Evolutionary conservation across 23 tunicate genomes (phyloP).

Genomic region (Ascidia mentula): DNA sequence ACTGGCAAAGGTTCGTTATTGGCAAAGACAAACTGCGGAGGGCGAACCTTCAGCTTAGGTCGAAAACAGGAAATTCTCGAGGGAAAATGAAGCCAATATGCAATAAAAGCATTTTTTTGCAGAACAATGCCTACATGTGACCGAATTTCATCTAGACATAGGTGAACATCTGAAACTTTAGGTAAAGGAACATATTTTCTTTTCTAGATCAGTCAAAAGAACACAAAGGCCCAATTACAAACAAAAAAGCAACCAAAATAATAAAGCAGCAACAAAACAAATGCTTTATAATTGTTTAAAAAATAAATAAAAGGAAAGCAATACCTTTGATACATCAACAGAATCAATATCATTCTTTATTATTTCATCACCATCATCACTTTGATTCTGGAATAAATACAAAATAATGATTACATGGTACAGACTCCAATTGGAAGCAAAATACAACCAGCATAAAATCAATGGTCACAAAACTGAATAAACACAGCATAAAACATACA

Average conservation of each 20-base stretch:
- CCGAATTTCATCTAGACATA: too few relatives aligned
- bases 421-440: background rate
- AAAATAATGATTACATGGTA: background rate
- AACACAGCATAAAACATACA: too few relatives aligned
- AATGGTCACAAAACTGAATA: too few relatives aligned
- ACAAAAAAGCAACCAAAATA: too few relatives aligned
- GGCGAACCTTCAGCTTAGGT: background rate
- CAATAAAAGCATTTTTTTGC: background rate
- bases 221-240: too few relatives aligned
- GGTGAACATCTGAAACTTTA: too few relatives aligned
- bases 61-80: background rate
- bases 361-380: conserved; percentile 38
- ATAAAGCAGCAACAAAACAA: too few relatives aligned
- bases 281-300: too few relatives aligned
- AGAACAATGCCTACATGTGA: background rate
- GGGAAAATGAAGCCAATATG: background rate
- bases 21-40: background rate
- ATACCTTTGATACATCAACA: conserved; percentile 15
- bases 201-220: too few relatives aligned
- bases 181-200: too few relatives aligned
- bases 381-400: conserved; percentile 15
- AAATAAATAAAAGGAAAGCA: background rate
- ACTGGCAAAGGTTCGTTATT: background rate
- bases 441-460: too few relatives aligned
- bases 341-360: conserved; percentile 25